Base-by-base conservation (phyloP, 2,113 vertebrate genomes). In the Potamarius usumacintae region DNA sequence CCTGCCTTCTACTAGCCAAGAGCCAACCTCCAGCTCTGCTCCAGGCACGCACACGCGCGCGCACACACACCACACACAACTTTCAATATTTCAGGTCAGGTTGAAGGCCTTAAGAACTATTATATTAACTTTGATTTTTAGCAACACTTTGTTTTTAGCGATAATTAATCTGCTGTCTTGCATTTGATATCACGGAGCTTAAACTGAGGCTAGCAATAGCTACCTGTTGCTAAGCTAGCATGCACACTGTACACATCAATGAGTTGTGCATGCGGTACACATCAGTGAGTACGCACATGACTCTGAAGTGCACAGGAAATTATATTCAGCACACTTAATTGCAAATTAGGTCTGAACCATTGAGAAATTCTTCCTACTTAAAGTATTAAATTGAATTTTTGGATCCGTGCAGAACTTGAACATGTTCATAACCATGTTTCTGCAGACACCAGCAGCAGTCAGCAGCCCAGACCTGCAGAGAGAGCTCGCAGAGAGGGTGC, bases 1-100 rank as follows among this genome's bases (percentile, higher is more conserved):
- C 18, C 96, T 98, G 86, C 97, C 98, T 7, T 99, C 97, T 0
- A 99, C 98, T 81, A 99, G 98, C 93, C 98, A 99, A 90, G 98
- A 99, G 84, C 96, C 97, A 81, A 97, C 96, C 52, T 97, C 96
- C 0, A 97, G 96, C 88, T 91, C 91, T 5, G 90, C 82, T 69
- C 87, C 90, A 82, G 92, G 92, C 90, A 76, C 27, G 8, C 58
- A 53, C 18, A 25, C 14, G 17, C 12, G 92, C 90, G 69, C 34
- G 8, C 58, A 52, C 58, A 53, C 18, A 25, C 14, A 17, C 12
- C 42, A 20, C 20, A 80, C 10, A 48, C 25, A 15, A 22, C 15
- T 62, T 9, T 11, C 42, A 42, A 3, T 42, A 42, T 42, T 42
- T 42, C 42, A 11, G 50, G 11, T 42, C 30, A 72, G 14, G 8